Base-by-base conservation (phyloP, 2,888 invertebrate genomes). In the Cenopis cana region DNA sequence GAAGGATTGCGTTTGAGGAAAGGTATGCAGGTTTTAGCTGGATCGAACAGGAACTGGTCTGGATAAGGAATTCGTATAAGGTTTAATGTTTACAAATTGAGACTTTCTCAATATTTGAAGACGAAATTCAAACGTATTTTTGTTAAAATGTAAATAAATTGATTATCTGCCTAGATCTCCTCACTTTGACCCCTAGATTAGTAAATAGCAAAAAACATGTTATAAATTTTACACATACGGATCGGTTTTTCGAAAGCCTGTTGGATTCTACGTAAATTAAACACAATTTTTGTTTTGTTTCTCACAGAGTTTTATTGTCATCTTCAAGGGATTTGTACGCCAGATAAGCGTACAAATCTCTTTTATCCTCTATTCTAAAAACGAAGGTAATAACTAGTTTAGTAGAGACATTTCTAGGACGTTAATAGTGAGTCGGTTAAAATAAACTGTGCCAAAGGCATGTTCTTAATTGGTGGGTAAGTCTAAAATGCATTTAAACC, bases 1-100 rank as follows among this genome's bases (percentile, higher is more conserved):
- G 62, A 64, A 64, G 64, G 64, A 64, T 64, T 64, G 24, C 64
- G 64, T 64, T 64, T 64, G 64, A 38, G 38, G 38, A 64, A 64
- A 38, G 64, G 64, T 38, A 64, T 64, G 64, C 64, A 64, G 52
- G 54, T 12, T 64, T 61, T 33, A 12, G 50, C 50, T 18, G 49
- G 61, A 50, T 49, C 29, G n/a, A 24, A n/a, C 64, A 52, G 64
- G 38, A 64, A 64, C 52, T 11, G 20, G 18, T 4, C n/a, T 54
- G 52, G 50, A 36, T 64, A 52, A 64, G 62, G 52, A 52, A 36
- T 52, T n/a, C n/a, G 3, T n/a, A n/a, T n/a, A n/a, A n/a, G n/a
- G n/a, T n/a, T n/a, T n/a, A n/a, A n/a, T n/a, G 14, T 52, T 52
- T n/a, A 38, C 1, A 54, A 50, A 24, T 24, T 54, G 38, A 2